A percentile compares a stretch with the other conserved stretches of the same genome.
Evolutionary conservation across 1,140 invertebrate species (phyloP).

Genomic region (Hormaphis cornu): DNA sequence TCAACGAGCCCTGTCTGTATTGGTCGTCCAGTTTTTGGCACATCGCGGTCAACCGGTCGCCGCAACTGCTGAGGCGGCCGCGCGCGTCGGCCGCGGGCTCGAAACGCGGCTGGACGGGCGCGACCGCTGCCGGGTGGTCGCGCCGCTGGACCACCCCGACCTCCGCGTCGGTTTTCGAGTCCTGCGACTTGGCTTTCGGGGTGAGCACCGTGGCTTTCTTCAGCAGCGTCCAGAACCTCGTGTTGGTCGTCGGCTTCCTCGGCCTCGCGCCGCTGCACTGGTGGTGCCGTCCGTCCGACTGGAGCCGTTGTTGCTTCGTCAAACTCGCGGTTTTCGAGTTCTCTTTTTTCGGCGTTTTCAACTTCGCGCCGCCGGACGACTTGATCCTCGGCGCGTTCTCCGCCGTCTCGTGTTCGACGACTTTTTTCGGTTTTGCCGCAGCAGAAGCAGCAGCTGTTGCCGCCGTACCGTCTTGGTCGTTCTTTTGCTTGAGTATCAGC

Average conservation of each 20-base stretch:
- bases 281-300: background rate
- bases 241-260: constrained; percentile 32
- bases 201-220: constrained; percentile 42
- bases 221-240: constrained; percentile 43
- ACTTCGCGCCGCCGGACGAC: background rate
- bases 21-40: constrained; percentile 27
- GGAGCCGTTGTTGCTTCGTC: constrained; percentile 7
- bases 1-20: constrained; percentile 23
- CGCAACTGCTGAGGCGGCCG: background rate
- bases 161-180: background rate
- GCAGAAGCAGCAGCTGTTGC: too few species aligned
- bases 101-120: background rate
- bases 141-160: too few species aligned
- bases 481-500: constrained; percentile 67
- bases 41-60: background rate
- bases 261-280: too few species aligned
- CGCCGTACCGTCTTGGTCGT: constrained; percentile 49
- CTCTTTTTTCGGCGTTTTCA: constrained; percentile 3
- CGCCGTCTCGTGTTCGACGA: background rate
- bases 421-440: background rate
- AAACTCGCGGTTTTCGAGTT: background rate
- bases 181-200: constrained; percentile 6
- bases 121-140: too few species aligned
- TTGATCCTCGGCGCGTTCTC: background rate
- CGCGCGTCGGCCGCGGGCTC: too few species aligned